phyloP scores from a whole-genome alignment of 2,888 invertebrate species.

The Neria commutata region DNA sequence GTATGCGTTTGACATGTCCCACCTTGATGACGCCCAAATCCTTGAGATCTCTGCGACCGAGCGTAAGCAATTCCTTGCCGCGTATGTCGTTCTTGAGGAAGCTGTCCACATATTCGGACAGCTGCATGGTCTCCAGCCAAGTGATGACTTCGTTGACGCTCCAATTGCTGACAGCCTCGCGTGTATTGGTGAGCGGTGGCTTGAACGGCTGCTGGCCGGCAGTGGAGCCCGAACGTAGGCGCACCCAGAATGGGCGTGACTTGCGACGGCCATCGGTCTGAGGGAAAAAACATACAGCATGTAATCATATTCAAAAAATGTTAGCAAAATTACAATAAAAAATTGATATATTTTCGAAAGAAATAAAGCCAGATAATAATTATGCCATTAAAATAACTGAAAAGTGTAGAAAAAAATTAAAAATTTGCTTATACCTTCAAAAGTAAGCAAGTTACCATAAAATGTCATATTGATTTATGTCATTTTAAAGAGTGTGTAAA shows the following conservation, averaged over 20 bases:
- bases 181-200: slow-evolving; percentile 54
- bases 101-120: slow-evolving; percentile 89
- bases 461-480: no score
- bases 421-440: no score
- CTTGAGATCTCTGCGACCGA: slow-evolving; percentile 85
- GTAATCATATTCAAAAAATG: not conserved
- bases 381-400: no score
- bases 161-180: slow-evolving; percentile 73
- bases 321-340: not conserved
- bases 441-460: no score
- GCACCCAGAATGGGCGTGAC: slow-evolving; percentile 73
- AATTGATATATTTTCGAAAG: not conserved
- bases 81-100: slow-evolving; percentile 91
- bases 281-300: not conserved
- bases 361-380: no score
- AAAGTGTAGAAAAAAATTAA: no score
- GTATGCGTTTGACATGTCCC: slow-evolving; percentile 93
- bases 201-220: slow-evolving; percentile 50
- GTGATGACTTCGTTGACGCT: slow-evolving; percentile 85
- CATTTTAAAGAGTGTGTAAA: no score
- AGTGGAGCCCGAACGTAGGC: slow-evolving; percentile 65
- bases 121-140: slow-evolving; percentile 88
- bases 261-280: slow-evolving; percentile 66
- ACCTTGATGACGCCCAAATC: slow-evolving; percentile 94
- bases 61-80: slow-evolving; percentile 83